Evolutionary conservation across 2,888 invertebrate species (phyloP), one percentile per base, ranked within the genome.

Genomic region (Carcina quercana): DNA sequence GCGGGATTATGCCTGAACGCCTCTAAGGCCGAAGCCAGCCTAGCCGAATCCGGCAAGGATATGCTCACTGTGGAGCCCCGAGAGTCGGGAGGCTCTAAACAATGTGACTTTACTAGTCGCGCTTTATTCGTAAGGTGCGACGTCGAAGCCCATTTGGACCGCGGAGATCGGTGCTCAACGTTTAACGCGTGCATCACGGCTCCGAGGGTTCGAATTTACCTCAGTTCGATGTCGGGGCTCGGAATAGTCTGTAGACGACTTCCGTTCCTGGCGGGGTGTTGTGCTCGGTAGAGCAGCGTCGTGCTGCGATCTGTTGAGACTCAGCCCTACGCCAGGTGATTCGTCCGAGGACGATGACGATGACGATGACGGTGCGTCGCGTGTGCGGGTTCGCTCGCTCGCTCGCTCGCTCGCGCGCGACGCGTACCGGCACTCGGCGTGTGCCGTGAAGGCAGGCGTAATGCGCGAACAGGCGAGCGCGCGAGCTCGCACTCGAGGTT

Each of bases 231-330:
- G 83, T 76, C 69, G 76, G 74, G 72, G 79, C 79, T 84, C 78
- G 71, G 85, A 86, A 87, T 86, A 85, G 80, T 85, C 75, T 85
- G 86, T 69, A 87, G 78, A 87, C 86, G 86, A 87, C 86, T 83
- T 85, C 69, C 63, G 73, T 85, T 76, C 83, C 76, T 74, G 85
- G 83, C 86, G 76, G 85, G 86, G 86, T 86, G 82, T 85, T 82
- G 86, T 86, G 86, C 71, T 66, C 82, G 75, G 84, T 82, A 85
- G 85, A 86, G 85, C 83, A 83, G 86, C 76, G 47, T 36, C 30
- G 31, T 45, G 42, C 80, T 86, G 86, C 86, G 82, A 87, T 86
- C 85, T 80, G 80, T 85, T 87, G 86, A 86, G 86, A 86, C 86
- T 86, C 67, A 75, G 74, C 85, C 84, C 72, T 66, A 50, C 47